phyloP scores from a whole-genome alignment of 2,797 vertebrate genomes.

The Ciconia nigra region DNA sequence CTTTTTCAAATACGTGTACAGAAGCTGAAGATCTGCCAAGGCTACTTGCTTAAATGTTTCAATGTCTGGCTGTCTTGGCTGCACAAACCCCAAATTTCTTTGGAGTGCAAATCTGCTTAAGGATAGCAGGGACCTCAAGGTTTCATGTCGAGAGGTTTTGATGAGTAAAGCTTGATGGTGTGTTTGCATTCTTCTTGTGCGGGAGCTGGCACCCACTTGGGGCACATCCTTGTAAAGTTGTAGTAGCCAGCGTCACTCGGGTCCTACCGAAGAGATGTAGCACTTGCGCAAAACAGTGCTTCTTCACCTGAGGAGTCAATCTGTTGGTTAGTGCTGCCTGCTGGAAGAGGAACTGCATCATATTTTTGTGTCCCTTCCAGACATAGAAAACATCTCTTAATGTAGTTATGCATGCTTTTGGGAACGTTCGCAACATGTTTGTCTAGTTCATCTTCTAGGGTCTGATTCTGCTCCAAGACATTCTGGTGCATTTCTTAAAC shows the following conservation, averaged over 20 bases:
- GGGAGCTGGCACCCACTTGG: background rate
- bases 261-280: background rate
- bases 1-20: background rate
- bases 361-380: background rate
- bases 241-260: rapidly evolving
- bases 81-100: background rate
- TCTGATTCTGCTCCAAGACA: background rate
- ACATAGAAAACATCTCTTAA: background rate
- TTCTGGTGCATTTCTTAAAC: background rate
- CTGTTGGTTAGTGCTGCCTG: background rate
- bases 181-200: background rate
- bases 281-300: background rate
- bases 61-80: background rate
- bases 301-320: background rate
- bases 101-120: background rate
- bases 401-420: background rate
- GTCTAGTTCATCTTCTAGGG: background rate
- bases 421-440: background rate
- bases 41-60: background rate
- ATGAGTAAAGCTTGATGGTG: background rate
- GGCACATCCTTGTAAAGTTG: background rate
- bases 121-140: background rate
- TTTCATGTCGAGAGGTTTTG: background rate
- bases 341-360: background rate
- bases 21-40: background rate